Percentiles rank a stretch among this genome's conserved stretches.
Evolutionary conservation across 2,113 vertebrate genomes (phyloP).

Genomic region (Thalassarche chlororhynchos): DNA sequence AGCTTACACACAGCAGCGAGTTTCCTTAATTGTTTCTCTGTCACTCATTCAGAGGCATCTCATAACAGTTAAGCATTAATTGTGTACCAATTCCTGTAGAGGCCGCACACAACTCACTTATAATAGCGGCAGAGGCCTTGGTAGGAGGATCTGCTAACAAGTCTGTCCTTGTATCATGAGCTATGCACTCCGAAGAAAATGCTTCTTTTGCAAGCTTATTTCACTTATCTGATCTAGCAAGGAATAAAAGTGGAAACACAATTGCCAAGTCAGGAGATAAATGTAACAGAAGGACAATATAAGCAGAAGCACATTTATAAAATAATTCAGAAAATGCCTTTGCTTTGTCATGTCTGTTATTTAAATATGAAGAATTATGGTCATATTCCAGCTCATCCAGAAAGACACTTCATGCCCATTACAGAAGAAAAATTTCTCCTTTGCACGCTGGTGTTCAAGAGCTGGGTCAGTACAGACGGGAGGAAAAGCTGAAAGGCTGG

Average conservation of each 20-base stretch:
- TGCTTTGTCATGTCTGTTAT: background rate
- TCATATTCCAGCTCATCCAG: background rate
- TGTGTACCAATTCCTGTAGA: background rate
- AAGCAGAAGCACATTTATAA: background rate
- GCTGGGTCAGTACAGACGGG: background rate
- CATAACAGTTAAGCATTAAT: background rate
- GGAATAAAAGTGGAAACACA: background rate
- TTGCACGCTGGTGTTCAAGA: background rate
- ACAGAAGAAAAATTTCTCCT: background rate
- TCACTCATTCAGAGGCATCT: background rate
- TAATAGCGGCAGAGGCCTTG: background rate
- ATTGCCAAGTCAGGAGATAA: background rate
- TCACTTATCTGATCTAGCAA: background rate
- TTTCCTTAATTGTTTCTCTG: background rate
- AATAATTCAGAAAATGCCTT: background rate
- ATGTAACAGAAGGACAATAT: background rate
- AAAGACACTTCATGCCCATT: background rate
- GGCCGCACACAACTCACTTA: slow-evolving; percentile 1
- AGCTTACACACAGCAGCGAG: background rate
- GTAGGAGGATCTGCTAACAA: background rate
- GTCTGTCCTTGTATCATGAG: background rate
- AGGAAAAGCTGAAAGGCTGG: background rate
- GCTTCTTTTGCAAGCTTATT: background rate
- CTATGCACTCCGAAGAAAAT: background rate
- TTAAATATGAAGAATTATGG: background rate